A percentile compares a stretch with the other conserved stretches of the same genome.
Evolutionary conservation across 2,888 invertebrate species (phyloP).

Genomic region (Cryptocheilus praepositus): DNA sequence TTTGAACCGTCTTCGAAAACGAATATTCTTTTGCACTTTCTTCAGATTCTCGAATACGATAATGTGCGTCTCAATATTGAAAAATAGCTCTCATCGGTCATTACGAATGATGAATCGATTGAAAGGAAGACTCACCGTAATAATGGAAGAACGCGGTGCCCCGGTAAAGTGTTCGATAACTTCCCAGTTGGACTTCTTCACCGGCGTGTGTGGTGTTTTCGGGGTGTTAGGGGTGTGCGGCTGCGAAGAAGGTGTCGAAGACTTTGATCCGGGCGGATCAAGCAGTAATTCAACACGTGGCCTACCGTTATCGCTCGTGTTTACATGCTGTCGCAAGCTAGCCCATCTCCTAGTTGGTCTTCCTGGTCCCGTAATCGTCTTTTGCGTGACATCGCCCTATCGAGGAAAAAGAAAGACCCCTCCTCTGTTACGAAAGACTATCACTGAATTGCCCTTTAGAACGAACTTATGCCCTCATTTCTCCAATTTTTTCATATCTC

Average conservation of each 20-base stretch:
- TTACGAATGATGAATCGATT: too few relatives aligned
- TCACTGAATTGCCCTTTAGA: too few relatives aligned
- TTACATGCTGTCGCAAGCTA: slow-evolving; percentile 76
- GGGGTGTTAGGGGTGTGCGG: slow-evolving; percentile 75
- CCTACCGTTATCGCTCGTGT: slow-evolving; percentile 68
- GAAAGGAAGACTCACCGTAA: slow-evolving; percentile 77
- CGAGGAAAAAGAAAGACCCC: neutral
- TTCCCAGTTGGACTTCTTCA: slow-evolving; percentile 92
- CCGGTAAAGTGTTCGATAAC: slow-evolving; percentile 91
- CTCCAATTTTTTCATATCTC: too few relatives aligned
- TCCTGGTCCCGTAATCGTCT: slow-evolving; percentile 50
- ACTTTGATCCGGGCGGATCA: slow-evolving; percentile 69
- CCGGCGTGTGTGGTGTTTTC: slow-evolving; percentile 78
- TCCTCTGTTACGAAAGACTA: too few relatives aligned
- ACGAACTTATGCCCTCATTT: too few relatives aligned
- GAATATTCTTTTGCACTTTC: too few relatives aligned
- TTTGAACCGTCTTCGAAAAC: too few relatives aligned
- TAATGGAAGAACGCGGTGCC: slow-evolving; percentile 79
- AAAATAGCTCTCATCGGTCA: too few relatives aligned
- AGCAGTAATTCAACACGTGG: slow-evolving; percentile 73
- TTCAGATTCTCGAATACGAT: too few relatives aligned
- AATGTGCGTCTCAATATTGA: too few relatives aligned
- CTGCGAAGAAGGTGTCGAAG: slow-evolving; percentile 70
- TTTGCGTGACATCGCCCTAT: slow-evolving; percentile 68
- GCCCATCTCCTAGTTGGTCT: slow-evolving; percentile 75